Conservation (phyloP, 1,140 invertebrate genomes). For the Macrosteles quadrilineatus region DNA sequence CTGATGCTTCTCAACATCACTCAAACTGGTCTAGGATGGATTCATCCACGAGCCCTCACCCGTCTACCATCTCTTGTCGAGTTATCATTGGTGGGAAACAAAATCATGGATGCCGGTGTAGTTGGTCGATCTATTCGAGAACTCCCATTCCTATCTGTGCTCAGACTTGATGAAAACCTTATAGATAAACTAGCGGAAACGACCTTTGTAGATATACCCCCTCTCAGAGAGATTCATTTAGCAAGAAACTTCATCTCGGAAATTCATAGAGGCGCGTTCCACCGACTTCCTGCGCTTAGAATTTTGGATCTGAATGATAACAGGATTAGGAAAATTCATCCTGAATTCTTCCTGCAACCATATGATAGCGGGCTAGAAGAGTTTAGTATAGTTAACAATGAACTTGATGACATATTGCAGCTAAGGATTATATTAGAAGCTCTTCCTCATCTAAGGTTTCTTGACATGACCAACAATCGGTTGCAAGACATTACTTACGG, state of each 20-base stretch:
- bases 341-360: conserved; percentile 73
- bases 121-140: conserved; percentile 74
- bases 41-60: conserved; percentile 74
- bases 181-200: conserved; percentile 71
- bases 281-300: conserved; percentile 70
- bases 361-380: conserved; percentile 68
- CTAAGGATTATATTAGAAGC: conserved; percentile 70
- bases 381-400: conserved; percentile 71
- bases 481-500: conserved; percentile 74
- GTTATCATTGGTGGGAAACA: conserved; percentile 69
- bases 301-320: conserved; percentile 78
- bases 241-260: conserved; percentile 73
- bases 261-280: conserved; percentile 75
- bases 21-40: conserved; percentile 72
- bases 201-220: conserved; percentile 76
- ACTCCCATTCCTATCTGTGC: conserved; percentile 64
- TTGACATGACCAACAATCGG: conserved; percentile 44
- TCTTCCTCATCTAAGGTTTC: conserved; percentile 55
- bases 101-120: conserved; percentile 72
- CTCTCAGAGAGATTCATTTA: conserved; percentile 67
- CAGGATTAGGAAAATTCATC: conserved; percentile 72
- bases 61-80: conserved; percentile 70
- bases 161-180: conserved; percentile 70
- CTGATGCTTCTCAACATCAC: conserved; percentile 74
- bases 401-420: conserved; percentile 70